Evolutionary conservation across 2,113 vertebrate species (phyloP).

Genomic region (Haemorhous mexicanus): DNA sequence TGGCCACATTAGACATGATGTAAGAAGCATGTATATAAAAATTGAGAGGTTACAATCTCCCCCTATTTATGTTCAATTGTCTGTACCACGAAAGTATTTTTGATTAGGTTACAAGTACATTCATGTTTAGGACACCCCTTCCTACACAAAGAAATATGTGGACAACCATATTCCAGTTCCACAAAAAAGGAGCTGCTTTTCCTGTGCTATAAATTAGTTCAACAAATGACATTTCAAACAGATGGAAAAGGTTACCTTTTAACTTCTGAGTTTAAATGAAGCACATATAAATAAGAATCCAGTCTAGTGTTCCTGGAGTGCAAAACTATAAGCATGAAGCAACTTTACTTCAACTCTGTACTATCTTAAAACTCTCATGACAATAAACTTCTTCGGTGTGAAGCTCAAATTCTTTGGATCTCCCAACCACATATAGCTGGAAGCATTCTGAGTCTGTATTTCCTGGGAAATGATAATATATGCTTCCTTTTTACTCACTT

Average conservation of each 20-base stretch:
- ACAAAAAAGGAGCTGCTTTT: not conserved
- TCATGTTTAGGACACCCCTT: accelerated
- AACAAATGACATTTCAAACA: not conserved
- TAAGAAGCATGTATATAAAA: not conserved
- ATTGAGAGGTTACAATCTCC: not conserved
- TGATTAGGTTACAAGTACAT: not conserved
- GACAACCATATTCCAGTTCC: not conserved
- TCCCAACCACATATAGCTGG: not conserved
- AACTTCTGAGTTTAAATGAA: not conserved
- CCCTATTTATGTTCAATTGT: not conserved
- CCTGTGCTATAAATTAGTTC: not conserved
- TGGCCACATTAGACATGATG: not conserved
- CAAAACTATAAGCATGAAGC: not conserved
- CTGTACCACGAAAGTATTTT: not conserved
- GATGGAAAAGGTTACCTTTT: not conserved
- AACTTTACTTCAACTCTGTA: not conserved
- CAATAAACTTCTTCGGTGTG: not conserved
- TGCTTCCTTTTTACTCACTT: not conserved
- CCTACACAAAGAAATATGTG: accelerated
- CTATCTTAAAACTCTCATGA: not conserved
- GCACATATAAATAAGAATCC: not conserved
- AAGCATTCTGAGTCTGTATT: not conserved
- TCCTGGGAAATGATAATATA: not conserved
- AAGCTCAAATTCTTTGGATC: not conserved
- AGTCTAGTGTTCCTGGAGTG: not conserved